A percentile compares a stretch with the other conserved stretches of the same genome.
Conservation (phyloP, 1,140 invertebrate genomes). For the Nasonia giraulti region DNA sequence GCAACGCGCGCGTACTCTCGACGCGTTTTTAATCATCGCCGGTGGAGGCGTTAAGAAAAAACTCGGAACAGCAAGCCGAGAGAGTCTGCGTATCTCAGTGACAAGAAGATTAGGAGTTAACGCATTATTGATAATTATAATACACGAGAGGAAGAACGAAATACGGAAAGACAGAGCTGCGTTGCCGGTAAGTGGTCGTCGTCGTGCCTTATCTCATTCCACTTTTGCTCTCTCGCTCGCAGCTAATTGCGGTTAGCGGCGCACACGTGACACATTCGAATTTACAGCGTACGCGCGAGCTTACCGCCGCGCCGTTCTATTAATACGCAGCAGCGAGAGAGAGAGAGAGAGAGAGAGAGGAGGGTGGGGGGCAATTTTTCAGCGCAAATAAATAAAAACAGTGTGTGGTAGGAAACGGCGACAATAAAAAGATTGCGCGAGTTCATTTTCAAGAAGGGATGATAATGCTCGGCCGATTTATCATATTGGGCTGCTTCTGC, state of each 20-base stretch:
- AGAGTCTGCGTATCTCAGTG: background rate
- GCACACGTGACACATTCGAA: constrained; percentile 47
- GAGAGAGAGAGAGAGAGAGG: background rate
- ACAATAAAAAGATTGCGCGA: constrained; percentile 24
- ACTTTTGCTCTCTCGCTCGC: constrained; percentile 40
- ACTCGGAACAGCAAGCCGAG: background rate
- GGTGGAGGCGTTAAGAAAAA: background rate
- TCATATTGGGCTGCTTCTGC: background rate
- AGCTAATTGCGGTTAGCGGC: constrained; percentile 47
- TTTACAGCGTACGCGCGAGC: background rate
- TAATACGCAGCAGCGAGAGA: background rate
- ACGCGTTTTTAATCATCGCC: background rate
- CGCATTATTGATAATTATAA: constrained; percentile 47
- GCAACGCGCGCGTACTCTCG: too few relatives aligned
- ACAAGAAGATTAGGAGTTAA: constrained; percentile 45
- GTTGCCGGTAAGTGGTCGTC: constrained; percentile 36
- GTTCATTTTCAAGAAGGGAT: background rate
- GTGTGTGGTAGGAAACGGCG: background rate
- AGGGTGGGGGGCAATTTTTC: constrained; percentile 11
- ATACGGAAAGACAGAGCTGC: constrained; percentile 30
- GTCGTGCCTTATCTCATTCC: constrained; percentile 49
- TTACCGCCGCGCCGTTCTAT: background rate
- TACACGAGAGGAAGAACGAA: constrained; percentile 14
- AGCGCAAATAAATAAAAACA: constrained; percentile 42
- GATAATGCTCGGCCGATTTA: background rate